Conservation (phyloP, 2,888 invertebrate genomes). For the Caenorhabditis wallacei region DNA sequence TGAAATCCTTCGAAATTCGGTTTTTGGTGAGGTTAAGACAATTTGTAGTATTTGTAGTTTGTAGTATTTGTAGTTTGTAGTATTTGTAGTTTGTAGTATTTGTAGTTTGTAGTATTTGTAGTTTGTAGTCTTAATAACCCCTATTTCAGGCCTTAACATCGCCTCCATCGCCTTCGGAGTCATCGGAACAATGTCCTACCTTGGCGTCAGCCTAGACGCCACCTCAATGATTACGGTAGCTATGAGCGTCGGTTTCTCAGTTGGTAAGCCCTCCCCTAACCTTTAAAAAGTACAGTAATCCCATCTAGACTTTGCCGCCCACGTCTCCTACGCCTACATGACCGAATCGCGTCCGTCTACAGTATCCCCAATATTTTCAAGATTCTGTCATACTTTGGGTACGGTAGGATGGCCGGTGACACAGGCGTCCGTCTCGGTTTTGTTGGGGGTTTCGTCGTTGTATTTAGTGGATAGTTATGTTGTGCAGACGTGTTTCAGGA, state of each 20-base stretch:
- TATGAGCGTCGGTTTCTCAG: constrained; percentile 81
- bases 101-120: neutral
- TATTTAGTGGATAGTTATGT: constrained; percentile 77
- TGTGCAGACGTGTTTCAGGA: constrained; percentile 80
- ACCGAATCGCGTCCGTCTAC: constrained; percentile 62
- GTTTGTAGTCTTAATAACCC: neutral
- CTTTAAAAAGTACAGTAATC: neutral
- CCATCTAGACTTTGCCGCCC: constrained; percentile 79
- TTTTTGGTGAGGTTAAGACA: too few species aligned
- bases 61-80: neutral
- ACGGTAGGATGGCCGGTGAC: constrained; percentile 79
- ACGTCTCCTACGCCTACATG: constrained; percentile 80
- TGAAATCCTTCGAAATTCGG: too few species aligned
- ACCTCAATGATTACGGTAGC: constrained; percentile 82
- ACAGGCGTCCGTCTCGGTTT: constrained; percentile 76
- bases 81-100: neutral
- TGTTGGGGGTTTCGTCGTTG: constrained; percentile 76
- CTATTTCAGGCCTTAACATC: constrained; percentile 47
- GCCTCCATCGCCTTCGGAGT: constrained; percentile 80
- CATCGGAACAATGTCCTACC: constrained; percentile 76
- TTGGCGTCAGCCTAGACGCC: constrained; percentile 77
- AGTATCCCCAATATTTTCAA: constrained; percentile 14
- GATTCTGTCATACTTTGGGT: constrained; percentile 70
- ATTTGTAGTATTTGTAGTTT: neutral
- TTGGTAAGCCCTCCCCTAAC: constrained; percentile 58